Base-by-base conservation (phyloP, 2,113 vertebrate species). In the Arothron firmamentum region DNA sequence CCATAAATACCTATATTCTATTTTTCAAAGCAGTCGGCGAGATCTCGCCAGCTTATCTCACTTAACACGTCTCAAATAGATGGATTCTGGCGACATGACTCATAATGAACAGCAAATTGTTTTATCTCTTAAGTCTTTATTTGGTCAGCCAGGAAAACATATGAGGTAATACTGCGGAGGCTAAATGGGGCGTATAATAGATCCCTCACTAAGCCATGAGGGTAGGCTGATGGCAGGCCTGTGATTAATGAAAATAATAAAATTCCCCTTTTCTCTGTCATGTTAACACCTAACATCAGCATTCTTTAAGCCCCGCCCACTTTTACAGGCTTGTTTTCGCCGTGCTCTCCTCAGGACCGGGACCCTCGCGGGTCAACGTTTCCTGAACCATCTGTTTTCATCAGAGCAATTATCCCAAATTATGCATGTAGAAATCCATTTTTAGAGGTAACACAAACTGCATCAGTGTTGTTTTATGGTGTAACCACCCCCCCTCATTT, bases 91-190 rank as follows among this genome's bases (percentile, higher is more conserved):
- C 95, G 95, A 98, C 95, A 98, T 92, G 94, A 92, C 93, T 96
- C 95, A 98, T 98, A 98, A 99, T 98, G 96, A 98, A 98, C 95
- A 97, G 94, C 96, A 98, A 98, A 99, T 98, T 98, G 95, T 98
- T 98, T 98, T 97, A 98, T 98, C 95, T 99, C 93, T 95, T 98
- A 96, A 97, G 94, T 97, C 94, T 94, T 38, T 98, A 99, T 98
- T 98, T 97, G 95, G 96, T 96, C 94, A 93, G 94, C 93, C 94
- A 95, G 94, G 96, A 98, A 98, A 99, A 98, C 95, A 98, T 99
- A 99, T 96, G 95, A 97, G 94, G 95, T 97, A 98, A 99, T 98
- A 98, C 95, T 93, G 94, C 93, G 92, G 79, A 85, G 89, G 90
- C 93, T 96, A 98, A 99, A 98, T 99, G 96, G 95, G 94, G 93